These are phyloP conservation scores for Cyanoderma ruficeps DNA, from an alignment of 2,113 vertebrate genomes.

Conservation along the genomic window DNA sequence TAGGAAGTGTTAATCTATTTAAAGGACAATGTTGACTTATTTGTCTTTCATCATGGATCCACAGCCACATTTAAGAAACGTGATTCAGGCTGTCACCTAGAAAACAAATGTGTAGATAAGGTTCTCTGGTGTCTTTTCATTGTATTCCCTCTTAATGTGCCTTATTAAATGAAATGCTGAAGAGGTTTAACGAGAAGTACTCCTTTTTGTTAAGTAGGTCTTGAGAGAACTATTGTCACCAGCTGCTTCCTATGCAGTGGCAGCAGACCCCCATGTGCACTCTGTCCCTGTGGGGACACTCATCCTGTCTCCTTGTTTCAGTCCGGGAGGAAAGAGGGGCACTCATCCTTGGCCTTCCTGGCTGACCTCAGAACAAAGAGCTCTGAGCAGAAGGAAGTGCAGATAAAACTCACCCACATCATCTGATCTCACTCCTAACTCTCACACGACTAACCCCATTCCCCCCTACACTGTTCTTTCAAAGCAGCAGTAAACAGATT, in stretches of 20 bases:
- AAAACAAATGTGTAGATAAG: neutral
- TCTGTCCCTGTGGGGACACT: neutral
- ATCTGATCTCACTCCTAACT: neutral
- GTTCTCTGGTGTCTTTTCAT: neutral
- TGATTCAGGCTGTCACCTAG: neutral
- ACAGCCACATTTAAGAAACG: neutral
- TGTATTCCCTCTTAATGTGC: neutral
- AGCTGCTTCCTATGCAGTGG: neutral
- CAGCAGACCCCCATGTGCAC: neutral
- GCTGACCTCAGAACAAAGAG: slow-evolving; percentile 22
- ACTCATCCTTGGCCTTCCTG: neutral
- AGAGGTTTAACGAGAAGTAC: neutral
- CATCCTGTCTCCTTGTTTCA: neutral
- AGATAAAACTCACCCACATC: neutral
- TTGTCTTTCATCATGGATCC: neutral
- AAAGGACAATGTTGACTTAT: neutral
- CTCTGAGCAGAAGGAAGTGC: neutral
- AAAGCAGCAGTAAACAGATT: neutral
- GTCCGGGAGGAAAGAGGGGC: neutral
- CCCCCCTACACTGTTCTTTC: fast-evolving
- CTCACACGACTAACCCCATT: neutral
- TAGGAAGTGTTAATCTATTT: neutral
- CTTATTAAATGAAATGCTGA: neutral
- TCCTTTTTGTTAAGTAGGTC: neutral
- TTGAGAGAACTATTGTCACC: neutral